Percentiles rank a stretch among this genome's conserved stretches.
phyloP scores from a whole-genome alignment of 2,113 vertebrate genomes.

The Rhea pennata region DNA sequence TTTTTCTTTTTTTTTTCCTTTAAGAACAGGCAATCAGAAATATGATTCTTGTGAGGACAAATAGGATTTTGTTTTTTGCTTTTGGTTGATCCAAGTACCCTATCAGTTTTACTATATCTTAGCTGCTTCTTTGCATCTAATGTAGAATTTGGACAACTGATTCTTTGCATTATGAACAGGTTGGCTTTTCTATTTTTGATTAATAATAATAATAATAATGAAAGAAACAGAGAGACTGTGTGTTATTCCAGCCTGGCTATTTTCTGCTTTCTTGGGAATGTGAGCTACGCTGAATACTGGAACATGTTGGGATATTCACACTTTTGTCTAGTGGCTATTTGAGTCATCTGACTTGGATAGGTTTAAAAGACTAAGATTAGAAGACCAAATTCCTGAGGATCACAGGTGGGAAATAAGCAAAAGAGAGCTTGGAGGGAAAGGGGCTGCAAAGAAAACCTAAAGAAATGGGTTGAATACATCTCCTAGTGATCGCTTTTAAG shows the following conservation, averaged over 20 bases:
- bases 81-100: background rate
- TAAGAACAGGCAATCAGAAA: background rate
- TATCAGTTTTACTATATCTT: background rate
- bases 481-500: background rate
- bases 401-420: background rate
- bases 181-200: background rate
- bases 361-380: background rate
- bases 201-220: too few relatives aligned
- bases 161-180: background rate
- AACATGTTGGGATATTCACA: rapidly evolving
- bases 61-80: background rate
- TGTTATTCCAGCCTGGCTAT: background rate
- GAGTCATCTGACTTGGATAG: background rate
- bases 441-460: background rate
- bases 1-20: background rate
- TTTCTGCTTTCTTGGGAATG: background rate
- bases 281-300: background rate
- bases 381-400: background rate
- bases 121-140: background rate
- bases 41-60: background rate
- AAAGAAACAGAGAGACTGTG: background rate
- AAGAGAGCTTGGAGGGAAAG: background rate
- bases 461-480: background rate
- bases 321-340: background rate
- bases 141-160: background rate